A percentile compares a stretch with the other conserved stretches of the same genome.
Conservation (phyloP, 2,888 invertebrate genomes). For the Argyresthia albistria region DNA sequence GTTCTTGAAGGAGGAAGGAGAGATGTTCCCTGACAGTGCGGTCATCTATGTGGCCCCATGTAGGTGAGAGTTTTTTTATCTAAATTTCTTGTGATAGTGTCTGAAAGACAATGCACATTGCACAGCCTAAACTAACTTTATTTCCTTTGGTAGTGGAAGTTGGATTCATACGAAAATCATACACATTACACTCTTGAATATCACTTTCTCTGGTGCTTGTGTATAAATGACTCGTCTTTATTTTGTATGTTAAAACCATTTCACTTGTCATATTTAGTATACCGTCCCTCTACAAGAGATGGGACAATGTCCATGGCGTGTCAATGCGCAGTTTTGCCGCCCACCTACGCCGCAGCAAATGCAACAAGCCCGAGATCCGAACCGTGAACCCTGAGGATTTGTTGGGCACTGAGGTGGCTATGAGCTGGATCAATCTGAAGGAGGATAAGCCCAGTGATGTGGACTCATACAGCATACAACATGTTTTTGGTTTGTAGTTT, state of each 20-base stretch:
- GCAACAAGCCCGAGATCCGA: conserved; percentile 77
- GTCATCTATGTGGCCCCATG: conserved; percentile 74
- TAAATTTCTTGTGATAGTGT: too few species aligned
- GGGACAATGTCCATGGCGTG: conserved; percentile 86
- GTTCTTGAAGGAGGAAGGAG: conserved; percentile 81
- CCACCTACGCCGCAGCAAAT: conserved; percentile 74
- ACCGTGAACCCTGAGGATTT: conserved; percentile 70
- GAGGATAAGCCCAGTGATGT: conserved; percentile 74
- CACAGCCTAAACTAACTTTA: not conserved
- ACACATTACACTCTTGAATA: too few species aligned
- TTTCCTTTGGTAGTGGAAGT: not conserved
- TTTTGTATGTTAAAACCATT: not conserved
- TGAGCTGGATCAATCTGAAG: conserved; percentile 79
- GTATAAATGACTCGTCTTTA: not conserved
- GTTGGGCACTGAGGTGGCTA: conserved; percentile 74
- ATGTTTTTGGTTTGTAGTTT: conserved; percentile 63
- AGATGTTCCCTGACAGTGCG: conserved; percentile 82
- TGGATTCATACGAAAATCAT: not conserved
- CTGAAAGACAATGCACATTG: too few species aligned
- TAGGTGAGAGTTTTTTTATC: conserved; percentile 72
- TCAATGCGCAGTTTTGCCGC: conserved; percentile 79
- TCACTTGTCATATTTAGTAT: conserved; percentile 48
- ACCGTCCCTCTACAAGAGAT: conserved; percentile 78
- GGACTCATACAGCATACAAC: conserved; percentile 70
- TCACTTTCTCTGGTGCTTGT: not conserved